Evolutionary conservation across 2,113 vertebrate genomes (phyloP).

Genomic region (Mohoua ochrocephala): DNA sequence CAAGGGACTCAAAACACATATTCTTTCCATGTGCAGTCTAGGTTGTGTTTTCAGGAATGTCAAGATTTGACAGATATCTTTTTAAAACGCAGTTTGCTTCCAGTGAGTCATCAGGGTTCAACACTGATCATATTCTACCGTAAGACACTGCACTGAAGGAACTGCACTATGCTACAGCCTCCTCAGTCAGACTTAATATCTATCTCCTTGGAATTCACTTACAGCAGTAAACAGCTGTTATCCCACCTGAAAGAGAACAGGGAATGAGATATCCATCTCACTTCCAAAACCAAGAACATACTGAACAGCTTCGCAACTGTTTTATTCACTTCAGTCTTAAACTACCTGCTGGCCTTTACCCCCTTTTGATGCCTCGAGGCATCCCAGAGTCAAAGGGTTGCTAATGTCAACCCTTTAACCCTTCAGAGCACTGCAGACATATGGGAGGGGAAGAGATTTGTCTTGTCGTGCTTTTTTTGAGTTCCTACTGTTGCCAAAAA

Average conservation of each 20-base stretch:
- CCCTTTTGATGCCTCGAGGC: not conserved
- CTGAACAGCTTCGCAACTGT: not conserved
- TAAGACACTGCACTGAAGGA: not conserved
- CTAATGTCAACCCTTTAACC: not conserved
- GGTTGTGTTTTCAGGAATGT: not conserved
- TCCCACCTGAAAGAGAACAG: not conserved
- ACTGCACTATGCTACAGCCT: not conserved
- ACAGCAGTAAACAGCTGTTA: not conserved
- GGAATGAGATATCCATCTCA: not conserved
- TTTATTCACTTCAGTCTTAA: not conserved
- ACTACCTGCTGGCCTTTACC: not conserved
- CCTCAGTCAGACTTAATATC: not conserved
- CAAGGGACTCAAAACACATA: not conserved
- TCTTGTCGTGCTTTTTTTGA: not conserved
- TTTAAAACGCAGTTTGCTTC: not conserved
- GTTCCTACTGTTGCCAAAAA: not conserved
- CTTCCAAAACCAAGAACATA: not conserved
- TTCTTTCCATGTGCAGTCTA: not conserved
- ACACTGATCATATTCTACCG: not conserved
- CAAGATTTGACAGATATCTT: not conserved
- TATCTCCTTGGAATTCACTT: not conserved
- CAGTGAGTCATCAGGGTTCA: not conserved
- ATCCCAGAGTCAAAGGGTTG: not conserved
- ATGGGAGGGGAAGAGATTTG: not conserved
- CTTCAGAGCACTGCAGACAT: not conserved